phyloP scores from a whole-genome alignment of 2,113 vertebrate genomes.

The Cottus gobio region DNA sequence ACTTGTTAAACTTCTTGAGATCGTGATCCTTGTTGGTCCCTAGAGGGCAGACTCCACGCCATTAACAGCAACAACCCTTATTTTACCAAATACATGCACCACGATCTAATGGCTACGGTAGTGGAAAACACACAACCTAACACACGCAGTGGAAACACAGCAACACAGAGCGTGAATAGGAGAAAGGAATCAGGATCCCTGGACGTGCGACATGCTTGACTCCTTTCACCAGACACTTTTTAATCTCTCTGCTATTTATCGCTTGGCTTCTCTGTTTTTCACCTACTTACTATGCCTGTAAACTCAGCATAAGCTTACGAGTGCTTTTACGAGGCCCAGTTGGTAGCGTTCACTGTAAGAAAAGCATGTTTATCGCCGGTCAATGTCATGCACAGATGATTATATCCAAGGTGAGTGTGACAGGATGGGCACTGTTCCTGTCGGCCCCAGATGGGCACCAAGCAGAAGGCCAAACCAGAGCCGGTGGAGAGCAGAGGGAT shows the following conservation, averaged over 20 bases:
- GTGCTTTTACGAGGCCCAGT: constrained; percentile 12
- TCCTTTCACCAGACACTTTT: neutral
- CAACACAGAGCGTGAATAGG: neutral
- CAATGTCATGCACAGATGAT: constrained; percentile 47
- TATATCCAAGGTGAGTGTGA: constrained; percentile 39
- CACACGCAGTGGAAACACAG: neutral
- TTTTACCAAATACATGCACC: neutral
- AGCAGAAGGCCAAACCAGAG: constrained; percentile 38
- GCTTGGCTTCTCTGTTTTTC: neutral
- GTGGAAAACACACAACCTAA: neutral
- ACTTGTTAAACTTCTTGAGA: neutral
- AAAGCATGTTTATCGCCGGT: constrained; percentile 28
- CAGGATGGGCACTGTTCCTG: constrained; percentile 27
- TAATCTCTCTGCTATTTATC: constrained; percentile 8
- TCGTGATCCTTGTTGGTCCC: neutral
- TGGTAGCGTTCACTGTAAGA: constrained; percentile 13
- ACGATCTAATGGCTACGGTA: neutral
- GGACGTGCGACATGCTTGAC: neutral
- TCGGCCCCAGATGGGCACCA: constrained; percentile 40
- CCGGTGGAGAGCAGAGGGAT: constrained; percentile 49
- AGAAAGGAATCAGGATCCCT: neutral
- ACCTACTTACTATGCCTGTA: constrained; percentile 3
- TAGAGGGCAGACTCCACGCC: neutral
- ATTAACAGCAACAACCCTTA: neutral
- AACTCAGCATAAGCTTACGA: constrained; percentile 21